Evolutionary conservation across 2,888 invertebrate genomes (phyloP), one percentile per base, ranked within the genome.

Genomic region (Trachelus stipa): DNA sequence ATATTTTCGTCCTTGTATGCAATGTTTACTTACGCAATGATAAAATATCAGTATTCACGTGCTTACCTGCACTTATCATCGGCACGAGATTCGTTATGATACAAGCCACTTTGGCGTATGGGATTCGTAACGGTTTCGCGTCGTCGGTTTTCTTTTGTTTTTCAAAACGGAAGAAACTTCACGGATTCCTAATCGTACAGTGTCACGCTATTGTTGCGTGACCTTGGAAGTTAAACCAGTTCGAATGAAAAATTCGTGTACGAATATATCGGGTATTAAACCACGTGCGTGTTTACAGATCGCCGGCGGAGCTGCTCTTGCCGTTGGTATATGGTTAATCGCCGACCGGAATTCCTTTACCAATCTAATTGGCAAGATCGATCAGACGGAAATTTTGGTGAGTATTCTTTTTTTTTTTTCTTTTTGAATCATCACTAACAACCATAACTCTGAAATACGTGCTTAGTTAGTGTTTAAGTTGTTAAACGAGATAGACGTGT

Each of bases 291-390:
- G 40, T 81, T 92, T 92, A 77, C 89, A 94, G 94, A 87, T 93
- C 81, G 93, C 94, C 79, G 95, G 95, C 78, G 93, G 94, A 80
- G 93, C 93, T 80, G 93, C 95, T 76, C 90, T 95, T 81, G 94
- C 94, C 56, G 92, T 95, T 79, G 95, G 95, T 88, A 93, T 95
- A 90, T 95, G 95, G 95, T 89, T 95, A 68, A 93, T 94, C 56
- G 93, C 94, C 76, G 95, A 95, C 91, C 94, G 94, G 90, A 93
- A 93, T 85, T 95, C 95, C 34, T 93, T 95, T 87, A 93, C 95
- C 84, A 86, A 87, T 79, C 86, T 90, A 77, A 80, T 90, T 79
- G 84, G 82, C 76, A 88, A 89, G 79, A 82, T 88, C 79, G 88
- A 89, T 76, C 81, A 87, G 33, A 80, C 84, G 37, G 86, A 86